Evolutionary conservation across 1,140 invertebrate species (phyloP), one percentile per base, ranked within the genome.

Genomic region (Pachyrhynchus sulphureomaculatus): DNA sequence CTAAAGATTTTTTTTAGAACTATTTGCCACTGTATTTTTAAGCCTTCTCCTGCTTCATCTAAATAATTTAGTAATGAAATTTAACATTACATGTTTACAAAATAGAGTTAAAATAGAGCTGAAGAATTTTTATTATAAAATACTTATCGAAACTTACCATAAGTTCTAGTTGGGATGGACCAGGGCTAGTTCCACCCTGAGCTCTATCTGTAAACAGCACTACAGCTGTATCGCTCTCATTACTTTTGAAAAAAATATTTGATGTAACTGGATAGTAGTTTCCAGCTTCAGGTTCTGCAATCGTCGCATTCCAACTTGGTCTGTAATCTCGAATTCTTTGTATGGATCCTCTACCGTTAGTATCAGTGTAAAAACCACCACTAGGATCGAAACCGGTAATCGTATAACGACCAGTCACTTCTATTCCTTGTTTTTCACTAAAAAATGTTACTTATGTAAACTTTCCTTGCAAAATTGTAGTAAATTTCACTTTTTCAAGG

Each of bases 231-330:
- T 77, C 74, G 2, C 75, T 69, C 33, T 79, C 67, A 52, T 67
- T 26, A 26, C 24, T 62, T 49, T 44, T 53, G 13, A 70, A 54
- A 20, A 56, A 24, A 23, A 97, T 93, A 48, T 88, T 83, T 2
- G 88, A 88, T 15, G 91, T 94, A 0, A 98, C 83, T 0, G 96
- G 96, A 76, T 93, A 97, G 76, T 96, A 98, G 76, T 98, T 98
- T 1, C 87, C 89, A 39, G 91, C 79, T 0, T 91, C 77, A 13
- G 84, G 79, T 55, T 96, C 87, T 75, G 21, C 93, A 47, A 0
- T 80, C 73, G 29, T 57, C 0, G 82, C 76, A 0, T 80, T 74
- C 86, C 86, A 97, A 4, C 88, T 88, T 4, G 88, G 84, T n/a
- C 93, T 76, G 45, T 83, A 81, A 72, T 96, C 82, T 33, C 85